These are phyloP conservation scores for Zeus faber DNA, from an alignment of 2,113 vertebrate genomes.

Conservation along the genomic window DNA sequence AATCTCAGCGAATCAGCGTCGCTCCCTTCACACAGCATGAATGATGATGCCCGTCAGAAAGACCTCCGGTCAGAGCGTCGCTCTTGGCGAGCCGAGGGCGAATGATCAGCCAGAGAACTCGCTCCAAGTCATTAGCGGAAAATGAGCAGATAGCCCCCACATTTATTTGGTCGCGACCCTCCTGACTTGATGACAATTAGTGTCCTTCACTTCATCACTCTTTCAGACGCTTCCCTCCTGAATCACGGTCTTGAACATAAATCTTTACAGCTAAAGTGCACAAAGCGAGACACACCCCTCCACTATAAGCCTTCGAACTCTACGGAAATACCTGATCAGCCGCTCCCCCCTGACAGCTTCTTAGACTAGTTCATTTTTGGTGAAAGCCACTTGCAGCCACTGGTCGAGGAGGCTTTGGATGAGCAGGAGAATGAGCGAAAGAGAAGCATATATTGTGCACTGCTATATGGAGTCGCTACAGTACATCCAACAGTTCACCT, in stretches of 20 bases:
- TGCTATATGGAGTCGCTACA: too few relatives aligned
- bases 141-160: too few relatives aligned
- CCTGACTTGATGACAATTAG: too few relatives aligned
- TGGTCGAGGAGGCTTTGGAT: constrained; percentile 1
- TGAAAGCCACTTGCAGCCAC: constrained; percentile 26
- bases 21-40: not conserved
- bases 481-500: too few relatives aligned
- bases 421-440: not conserved
- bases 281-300: constrained; percentile 27
- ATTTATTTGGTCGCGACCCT: too few relatives aligned
- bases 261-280: constrained; percentile 20
- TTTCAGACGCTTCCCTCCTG: constrained; percentile 42
- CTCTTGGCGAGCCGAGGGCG: too few relatives aligned
- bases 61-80: too few relatives aligned
- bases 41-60: too few relatives aligned
- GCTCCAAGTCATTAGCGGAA: too few relatives aligned
- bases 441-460: too few relatives aligned
- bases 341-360: not conserved
- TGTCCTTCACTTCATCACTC: too few relatives aligned
- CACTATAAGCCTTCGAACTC: constrained; percentile 23
- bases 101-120: too few relatives aligned
- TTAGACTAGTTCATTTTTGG: constrained; percentile 34
- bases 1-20: not conserved
- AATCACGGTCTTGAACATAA: constrained; percentile 43
- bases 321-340: constrained; percentile 42